Base-by-base conservation (phyloP, 2,113 vertebrate genomes). In the Carlito syrichta region DNA sequence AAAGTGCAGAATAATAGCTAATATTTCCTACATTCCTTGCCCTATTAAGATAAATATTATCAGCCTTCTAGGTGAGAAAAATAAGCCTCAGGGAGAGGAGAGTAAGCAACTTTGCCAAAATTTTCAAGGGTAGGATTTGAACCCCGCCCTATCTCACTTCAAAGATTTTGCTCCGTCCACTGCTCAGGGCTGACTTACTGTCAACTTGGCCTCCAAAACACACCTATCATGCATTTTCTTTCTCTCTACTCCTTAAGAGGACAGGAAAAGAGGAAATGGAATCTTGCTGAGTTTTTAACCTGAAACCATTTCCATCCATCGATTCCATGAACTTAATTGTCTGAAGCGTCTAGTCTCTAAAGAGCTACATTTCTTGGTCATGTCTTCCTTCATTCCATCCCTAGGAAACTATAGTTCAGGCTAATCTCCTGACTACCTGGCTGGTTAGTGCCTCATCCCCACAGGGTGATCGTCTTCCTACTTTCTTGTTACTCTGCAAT, bases 1-100 rank as follows among this genome's bases (percentile, higher is more conserved):
- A 93, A 95, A 85, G 84, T 76, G 87, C 90, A 90, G 45, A 92
- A 78, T 86, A 60, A 48, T 71, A 60, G 56, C 71, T 43, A 87
- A 25, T 30, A n/a, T 92, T 86, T 96, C 69, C 79, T 86, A 38
- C 1, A 8, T 56, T 62, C 27, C 85, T 90, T 25, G 79, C 43
- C n/a, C 52, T 68, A 50, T 54, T 89, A 30, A 45, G 35, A 71
- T 54, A 83, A 76, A 85, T 32, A 58, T 19, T 23, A 86, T 54
- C 68, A 27, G n/a, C 52, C 95, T 93, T 86, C 68, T 68, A 73
- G 84, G 73, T 40, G 68, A 83, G 56, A 43, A 69, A 95, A 74
- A 58, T 35, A 35, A 62, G 27, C 87, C 43, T 92, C 40, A 45
- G 93, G 50, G 63, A 76, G 58, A 96, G 54, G 58, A 69, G 52